These are phyloP conservation scores for Heterohyrax brucei DNA, from an alignment of 2,797 vertebrate genomes.

Conservation along the genomic window DNA sequence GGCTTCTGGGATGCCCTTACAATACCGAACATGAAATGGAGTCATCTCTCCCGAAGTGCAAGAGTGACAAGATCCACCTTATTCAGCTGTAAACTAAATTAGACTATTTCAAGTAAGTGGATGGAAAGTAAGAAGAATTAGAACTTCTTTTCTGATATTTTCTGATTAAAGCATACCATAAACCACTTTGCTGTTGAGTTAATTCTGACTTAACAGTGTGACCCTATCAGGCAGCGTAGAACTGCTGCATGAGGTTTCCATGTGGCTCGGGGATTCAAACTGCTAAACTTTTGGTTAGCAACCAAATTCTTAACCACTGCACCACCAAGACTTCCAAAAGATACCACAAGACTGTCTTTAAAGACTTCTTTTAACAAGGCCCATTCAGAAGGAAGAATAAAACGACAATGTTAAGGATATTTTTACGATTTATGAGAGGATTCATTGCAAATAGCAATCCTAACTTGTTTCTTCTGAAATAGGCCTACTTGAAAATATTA, in stretches of 20 bases:
- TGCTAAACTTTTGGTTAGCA: too few relatives aligned
- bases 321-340: neutral
- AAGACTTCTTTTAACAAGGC: neutral
- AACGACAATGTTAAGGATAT: neutral
- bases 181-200: too few relatives aligned
- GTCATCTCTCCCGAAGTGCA: neutral
- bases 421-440: slow-evolving; percentile 40
- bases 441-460: neutral
- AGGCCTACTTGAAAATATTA: neutral
- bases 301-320: too few relatives aligned
- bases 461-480: neutral
- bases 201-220: too few relatives aligned
- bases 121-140: neutral
- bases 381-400: neutral
- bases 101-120: neutral
- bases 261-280: too few relatives aligned
- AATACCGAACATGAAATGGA: neutral
- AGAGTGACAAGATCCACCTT: rapidly evolving
- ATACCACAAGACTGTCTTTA: neutral
- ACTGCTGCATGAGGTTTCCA: too few relatives aligned
- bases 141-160: slow-evolving; percentile 23
- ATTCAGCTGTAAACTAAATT: neutral
- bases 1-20: neutral
- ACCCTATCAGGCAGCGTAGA: too few relatives aligned
- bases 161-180: neutral